Base-by-base conservation (phyloP, 2,113 vertebrate genomes). In the Sylvicapra grimmia region DNA sequence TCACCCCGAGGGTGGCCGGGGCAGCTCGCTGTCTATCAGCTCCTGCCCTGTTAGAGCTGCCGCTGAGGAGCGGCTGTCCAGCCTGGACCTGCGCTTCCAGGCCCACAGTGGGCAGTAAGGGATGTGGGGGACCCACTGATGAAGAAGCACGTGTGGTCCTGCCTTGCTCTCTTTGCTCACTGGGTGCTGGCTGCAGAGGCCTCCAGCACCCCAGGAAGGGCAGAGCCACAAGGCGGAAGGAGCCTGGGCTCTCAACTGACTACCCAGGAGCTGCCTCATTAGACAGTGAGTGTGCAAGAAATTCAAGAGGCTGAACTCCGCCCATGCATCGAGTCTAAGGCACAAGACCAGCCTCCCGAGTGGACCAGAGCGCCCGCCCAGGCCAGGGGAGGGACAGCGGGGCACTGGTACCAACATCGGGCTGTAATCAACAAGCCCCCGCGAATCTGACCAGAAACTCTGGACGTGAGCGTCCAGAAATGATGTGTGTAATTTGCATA, bases 261-360 rank as follows among this genome's bases (percentile, higher is more conserved):
- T 4, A 1, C 44, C 59, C 1, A 68, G 3, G 25, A 91, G 82
- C 33, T 77, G 61, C 51, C 12, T 7, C 33, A 0, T 15, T 8
- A 5, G 8, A 9, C 31, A 5, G 9, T 9, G 14, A 4, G 1
- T 0, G 47, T 19, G 7, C 47, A 56, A 7, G 65, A 63, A 54
- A 6, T 44, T 23, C 51, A 13, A 21, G 40, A 80, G 29, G 12
- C 11, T 16, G 10, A 33, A 29, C 23, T 18, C 31, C 0, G 0
- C 49, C 25, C 21, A 5, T 1, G 3, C 14, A 8, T 8, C 0
- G 0, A 11, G 33, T 3, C 10, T 2, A 6, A 33, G 1, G 40
- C 19, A 29, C 12, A 25, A 47, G 14, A 33, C 27, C 4, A 18
- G 14, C 68, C 40, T 9, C 86, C n/a, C 1, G 8, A 21, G 29